Base-by-base conservation (phyloP, 2,797 vertebrate genomes). In the Sphenodon punctatus region DNA sequence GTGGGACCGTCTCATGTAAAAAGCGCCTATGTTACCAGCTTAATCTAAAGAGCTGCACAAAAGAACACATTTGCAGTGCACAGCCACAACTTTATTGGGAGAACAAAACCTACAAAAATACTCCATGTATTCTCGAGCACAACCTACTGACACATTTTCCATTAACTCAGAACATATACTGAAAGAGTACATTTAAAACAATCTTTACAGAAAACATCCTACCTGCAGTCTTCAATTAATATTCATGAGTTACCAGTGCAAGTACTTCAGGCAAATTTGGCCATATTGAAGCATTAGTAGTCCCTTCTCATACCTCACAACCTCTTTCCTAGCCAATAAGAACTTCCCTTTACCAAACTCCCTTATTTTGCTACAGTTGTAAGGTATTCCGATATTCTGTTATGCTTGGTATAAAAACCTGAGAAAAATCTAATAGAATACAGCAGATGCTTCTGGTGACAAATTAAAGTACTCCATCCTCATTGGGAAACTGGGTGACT, bases 261-360 rank as follows among this genome's bases (percentile, higher is more conserved):
- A 43, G 32, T 27, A 32, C n/a, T 32, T 45, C 56, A 51, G 0
- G 27, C 66, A n/a, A 45, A 56, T 39, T 16, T 17, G 39, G 63
- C 25, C 43, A 56, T 5, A 46, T 0, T 23, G 0, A 16, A 32
- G 11, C 4, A n/a, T n/a, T 56, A 19, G 32, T 4, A 11, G 19
- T 56, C n/a, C 25, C 32, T 8, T 53, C 7, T 20, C 51, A 9
- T 13, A 27, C 55, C 32, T 32, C 19, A 56, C 6, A 13, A 32
- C 55, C 32, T 55, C 63, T 42, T 42, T 61, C 59, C 45, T 22
- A 59, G 30, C 8, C 34, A 27, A 15, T 22, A 49, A 68, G 73
- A 41, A 32, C 36, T 9, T 30, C 38, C 19, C n/a, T 8, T 41
- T 75, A 39, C 25, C 76, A 69, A 63, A 46, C 0, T 64, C 32